Evolutionary conservation across 2,113 vertebrate species (phyloP), one percentile per base, ranked within the genome.

Genomic region (Quiscalus mexicanus): DNA sequence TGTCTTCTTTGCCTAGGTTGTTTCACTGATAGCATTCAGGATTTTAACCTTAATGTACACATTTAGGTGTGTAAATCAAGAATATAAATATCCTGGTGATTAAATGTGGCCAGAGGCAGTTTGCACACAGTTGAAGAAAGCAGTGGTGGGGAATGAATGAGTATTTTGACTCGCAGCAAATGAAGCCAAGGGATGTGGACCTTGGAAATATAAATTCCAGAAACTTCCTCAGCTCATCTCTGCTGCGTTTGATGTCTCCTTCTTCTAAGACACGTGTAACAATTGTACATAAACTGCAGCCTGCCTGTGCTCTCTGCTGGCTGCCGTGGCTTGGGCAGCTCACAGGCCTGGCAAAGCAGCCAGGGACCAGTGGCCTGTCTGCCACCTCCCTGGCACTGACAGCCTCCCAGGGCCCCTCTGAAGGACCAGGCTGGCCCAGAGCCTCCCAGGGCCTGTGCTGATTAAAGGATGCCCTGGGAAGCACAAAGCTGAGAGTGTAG

Each of bases 81-180:
- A 90, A 33, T 87, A 74, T 74, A 88, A 92, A 75, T 70, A 90
- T 63, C 33, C 41, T 78, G 60, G 28, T 86, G 90, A 81, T 91
- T 93, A 94, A 80, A 67, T 20, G 47, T 85, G 81, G n/a, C 90
- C 31, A 39, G 52, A 81, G 85, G 60, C 68, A 37, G 11, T 77
- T 92, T 65, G 64, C 89, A 77, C 63, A 37, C n/a, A 77, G 30
- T 18, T 64, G 79, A 47, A 87, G 87, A 49, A 77, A 10, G 78
- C 24, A 1, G 15, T 37, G 33, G 20, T 70, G 71, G 60, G 64
- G 55, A 86, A 70, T 67, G 50, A 77, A 59, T 64, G 49, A 62
- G 7, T 44, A 13, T 80, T 84, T 82, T 74, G 52, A 65, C 31
- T 5, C 5, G n/a, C 53, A 49, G 53, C 53, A 82, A 69, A 73